These are phyloP conservation scores for Periplaneta americana DNA, from an alignment of 1,140 invertebrate species.

Conservation along the genomic window DNA sequence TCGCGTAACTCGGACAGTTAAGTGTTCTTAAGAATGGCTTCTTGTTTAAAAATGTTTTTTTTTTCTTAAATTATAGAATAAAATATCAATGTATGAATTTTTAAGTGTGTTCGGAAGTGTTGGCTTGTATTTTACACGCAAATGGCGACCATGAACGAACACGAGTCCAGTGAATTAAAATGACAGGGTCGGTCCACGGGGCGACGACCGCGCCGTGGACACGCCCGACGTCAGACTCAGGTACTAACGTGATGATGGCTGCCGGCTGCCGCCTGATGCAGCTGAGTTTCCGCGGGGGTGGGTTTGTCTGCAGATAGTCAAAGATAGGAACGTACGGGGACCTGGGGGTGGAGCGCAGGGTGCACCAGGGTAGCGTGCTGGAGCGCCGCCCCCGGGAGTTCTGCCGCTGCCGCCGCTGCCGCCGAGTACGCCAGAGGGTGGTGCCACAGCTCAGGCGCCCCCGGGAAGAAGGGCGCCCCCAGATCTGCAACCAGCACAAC, in stretches of 20 bases:
- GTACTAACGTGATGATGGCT: conserved; percentile 40
- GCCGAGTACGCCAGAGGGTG: conserved; percentile 81
- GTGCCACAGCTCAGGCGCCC: conserved; percentile 87
- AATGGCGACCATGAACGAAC: neutral
- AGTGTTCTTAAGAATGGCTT: too few relatives aligned
- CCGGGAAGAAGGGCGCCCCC: conserved; percentile 90
- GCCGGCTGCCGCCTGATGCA: conserved; percentile 15
- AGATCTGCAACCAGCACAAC: conserved; percentile 85
- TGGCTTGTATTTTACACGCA: too few relatives aligned
- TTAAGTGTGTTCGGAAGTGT: too few relatives aligned
- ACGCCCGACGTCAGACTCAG: too few relatives aligned
- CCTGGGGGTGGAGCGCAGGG: conserved; percentile 93
- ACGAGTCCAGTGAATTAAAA: neutral
- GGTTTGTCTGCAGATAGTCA: conserved; percentile 90
- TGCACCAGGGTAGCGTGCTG: conserved; percentile 88
- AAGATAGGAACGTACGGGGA: conserved; percentile 93
- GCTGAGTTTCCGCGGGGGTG: conserved; percentile 51
- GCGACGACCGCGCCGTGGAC: too few relatives aligned
- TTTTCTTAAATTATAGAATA: too few relatives aligned
- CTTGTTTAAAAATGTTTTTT: too few relatives aligned
- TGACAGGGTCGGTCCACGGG: neutral
- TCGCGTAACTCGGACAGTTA: too few relatives aligned
- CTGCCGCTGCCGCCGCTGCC: conserved; percentile 61
- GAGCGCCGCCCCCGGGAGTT: conserved; percentile 72
- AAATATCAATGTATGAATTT: too few relatives aligned